Evolutionary conservation across 2,888 invertebrate species (phyloP).

Genomic region (Scaptomyza parva): DNA sequence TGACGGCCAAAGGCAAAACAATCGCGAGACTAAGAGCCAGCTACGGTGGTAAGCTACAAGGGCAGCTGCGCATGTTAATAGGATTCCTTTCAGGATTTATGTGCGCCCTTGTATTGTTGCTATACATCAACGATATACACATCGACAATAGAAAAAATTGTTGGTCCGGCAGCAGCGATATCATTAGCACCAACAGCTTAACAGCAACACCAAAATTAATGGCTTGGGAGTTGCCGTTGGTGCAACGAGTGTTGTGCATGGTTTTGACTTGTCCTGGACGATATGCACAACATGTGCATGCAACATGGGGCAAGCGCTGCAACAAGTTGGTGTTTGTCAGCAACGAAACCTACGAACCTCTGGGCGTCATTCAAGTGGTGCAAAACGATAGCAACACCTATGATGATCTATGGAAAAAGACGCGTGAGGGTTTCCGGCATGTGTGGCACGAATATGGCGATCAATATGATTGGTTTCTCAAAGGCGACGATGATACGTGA

Average conservation of each 20-base stretch:
- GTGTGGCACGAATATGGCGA: constrained; percentile 92
- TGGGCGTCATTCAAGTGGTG: constrained; percentile 92
- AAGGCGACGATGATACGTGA: constrained; percentile 99
- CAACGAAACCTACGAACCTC: constrained; percentile 88
- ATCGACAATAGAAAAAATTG: constrained; percentile 23
- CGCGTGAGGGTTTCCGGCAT: constrained; percentile 95
- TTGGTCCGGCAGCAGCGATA: constrained; percentile 30
- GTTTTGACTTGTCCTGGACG: constrained; percentile 96
- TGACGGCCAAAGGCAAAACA: constrained; percentile 27
- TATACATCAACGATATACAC: constrained; percentile 56
- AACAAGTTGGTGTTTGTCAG: constrained; percentile 94
- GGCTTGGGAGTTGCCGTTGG: constrained; percentile 87
- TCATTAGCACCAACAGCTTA: not conserved
- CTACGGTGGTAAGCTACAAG: constrained; percentile 24
- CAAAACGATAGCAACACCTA: constrained; percentile 90
- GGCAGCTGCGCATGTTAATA: constrained; percentile 65
- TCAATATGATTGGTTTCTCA: constrained; percentile 98
- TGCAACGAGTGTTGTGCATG: constrained; percentile 94
- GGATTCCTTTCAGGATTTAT: constrained; percentile 78
- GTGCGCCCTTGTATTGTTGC: constrained; percentile 69
- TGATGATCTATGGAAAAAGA: constrained; percentile 97
- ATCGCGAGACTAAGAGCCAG: constrained; percentile 16
- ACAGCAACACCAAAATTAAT: constrained; percentile 2
- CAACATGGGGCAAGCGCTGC: constrained; percentile 97
- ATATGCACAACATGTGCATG: constrained; percentile 95